These are phyloP conservation scores for Campoletis sonorensis DNA, from an alignment of 1,140 invertebrate genomes.

Conservation along the genomic window DNA sequence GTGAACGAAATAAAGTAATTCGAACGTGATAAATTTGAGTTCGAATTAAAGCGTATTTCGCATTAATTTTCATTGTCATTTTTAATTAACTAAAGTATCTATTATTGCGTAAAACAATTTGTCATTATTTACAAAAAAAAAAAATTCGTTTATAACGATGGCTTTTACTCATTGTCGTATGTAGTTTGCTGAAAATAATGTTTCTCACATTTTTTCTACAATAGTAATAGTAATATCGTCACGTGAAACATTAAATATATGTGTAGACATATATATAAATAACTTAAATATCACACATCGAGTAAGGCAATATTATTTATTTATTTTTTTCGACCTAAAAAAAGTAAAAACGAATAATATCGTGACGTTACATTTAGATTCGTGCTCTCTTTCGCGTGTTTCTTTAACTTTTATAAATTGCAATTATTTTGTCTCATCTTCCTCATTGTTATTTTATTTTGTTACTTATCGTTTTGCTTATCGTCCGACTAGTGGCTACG, in stretches of 20 bases:
- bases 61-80: background rate
- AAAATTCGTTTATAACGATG: background rate
- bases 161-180: background rate
- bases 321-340: slow-evolving; percentile 25
- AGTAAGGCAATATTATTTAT: slow-evolving; percentile 30
- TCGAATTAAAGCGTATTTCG: background rate
- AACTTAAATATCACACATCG: slow-evolving; percentile 55
- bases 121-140: background rate
- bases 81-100: background rate
- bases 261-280: slow-evolving; percentile 26
- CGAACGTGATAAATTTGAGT: background rate
- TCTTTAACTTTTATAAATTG: too few species aligned
- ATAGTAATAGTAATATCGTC: slow-evolving; percentile 10
- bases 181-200: background rate
- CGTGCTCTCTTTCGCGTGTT: too few species aligned
- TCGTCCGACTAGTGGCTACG: slow-evolving; percentile 34
- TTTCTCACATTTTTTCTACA: background rate
- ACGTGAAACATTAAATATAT: background rate
- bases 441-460: too few species aligned
- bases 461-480: slow-evolving; percentile 6
- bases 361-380: too few species aligned
- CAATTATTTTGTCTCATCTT: too few species aligned
- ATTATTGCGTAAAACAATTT: background rate
- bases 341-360: background rate
- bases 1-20: too few species aligned